A percentile compares a stretch with the other conserved stretches of the same genome.
These are phyloP conservation scores for Pipistrellus pygmaeus DNA, from an alignment of 2,797 vertebrate genomes.

Conservation along the genomic window DNA sequence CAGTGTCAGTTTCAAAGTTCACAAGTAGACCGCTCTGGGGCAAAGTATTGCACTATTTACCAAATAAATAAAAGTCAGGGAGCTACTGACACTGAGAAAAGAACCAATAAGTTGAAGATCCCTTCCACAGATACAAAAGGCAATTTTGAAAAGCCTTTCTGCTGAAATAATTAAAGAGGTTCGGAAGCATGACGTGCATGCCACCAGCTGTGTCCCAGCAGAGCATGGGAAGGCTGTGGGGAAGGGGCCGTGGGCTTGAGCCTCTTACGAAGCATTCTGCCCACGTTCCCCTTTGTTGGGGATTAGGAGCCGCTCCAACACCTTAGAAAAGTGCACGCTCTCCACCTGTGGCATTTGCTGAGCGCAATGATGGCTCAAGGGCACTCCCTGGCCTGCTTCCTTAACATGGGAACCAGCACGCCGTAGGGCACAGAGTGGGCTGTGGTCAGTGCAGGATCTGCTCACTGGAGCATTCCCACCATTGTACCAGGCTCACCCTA, in stretches of 20 bases:
- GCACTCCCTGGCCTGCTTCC: neutral
- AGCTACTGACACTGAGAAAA: neutral
- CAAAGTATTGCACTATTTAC: neutral
- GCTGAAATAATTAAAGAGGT: slow-evolving; percentile 21
- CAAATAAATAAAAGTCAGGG: neutral
- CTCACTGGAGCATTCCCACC: neutral
- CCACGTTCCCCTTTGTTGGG: neutral
- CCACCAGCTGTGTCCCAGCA: neutral
- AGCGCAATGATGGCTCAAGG: neutral
- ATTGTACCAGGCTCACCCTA: neutral
- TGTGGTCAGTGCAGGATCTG: neutral
- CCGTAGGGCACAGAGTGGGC: neutral
- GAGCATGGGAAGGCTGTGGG: neutral
- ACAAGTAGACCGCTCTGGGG: neutral
- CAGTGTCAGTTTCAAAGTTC: slow-evolving; percentile 24
- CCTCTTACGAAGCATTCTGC: neutral
- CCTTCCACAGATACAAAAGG: neutral
- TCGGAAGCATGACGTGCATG: neutral
- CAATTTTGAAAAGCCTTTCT: neutral
- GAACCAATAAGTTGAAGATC: neutral
- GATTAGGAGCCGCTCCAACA: neutral
- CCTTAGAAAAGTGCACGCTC: neutral
- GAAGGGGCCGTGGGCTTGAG: neutral
- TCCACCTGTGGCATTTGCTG: neutral
- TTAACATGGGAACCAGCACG: neutral